These are phyloP conservation scores for Ptilonorhynchus violaceus DNA, from an alignment of 2,113 vertebrate species.

Conservation along the genomic window DNA sequence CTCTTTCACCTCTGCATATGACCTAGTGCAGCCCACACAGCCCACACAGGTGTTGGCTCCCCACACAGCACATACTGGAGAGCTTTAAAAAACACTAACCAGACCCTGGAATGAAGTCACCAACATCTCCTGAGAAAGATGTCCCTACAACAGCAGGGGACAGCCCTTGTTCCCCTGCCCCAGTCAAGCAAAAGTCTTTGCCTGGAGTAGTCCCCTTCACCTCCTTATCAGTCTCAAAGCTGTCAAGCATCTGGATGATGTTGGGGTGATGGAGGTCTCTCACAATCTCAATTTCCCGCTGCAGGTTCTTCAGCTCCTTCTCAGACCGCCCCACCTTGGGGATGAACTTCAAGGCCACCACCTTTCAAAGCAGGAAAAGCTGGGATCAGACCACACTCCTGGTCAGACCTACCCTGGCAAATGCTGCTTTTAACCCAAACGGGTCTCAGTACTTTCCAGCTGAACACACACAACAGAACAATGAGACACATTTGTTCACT, in stretches of 20 bases:
- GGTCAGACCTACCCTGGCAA: neutral
- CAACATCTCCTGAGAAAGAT: neutral
- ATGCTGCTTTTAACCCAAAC: neutral
- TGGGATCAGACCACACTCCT: neutral
- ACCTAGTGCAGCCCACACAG: neutral
- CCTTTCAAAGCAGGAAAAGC: conserved; percentile 65
- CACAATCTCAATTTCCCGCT: conserved; percentile 93
- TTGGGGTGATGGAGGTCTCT: conserved; percentile 89
- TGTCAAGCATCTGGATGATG: conserved; percentile 92
- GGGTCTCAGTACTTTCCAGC: neutral
- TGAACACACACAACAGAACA: neutral
- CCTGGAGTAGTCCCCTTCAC: conserved; percentile 45
- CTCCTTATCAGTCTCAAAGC: conserved; percentile 92
- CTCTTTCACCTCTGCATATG: neutral
- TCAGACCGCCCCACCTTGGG: conserved; percentile 89
- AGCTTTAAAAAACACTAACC: neutral
- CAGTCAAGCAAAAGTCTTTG: neutral
- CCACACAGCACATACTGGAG: neutral
- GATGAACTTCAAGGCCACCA: conserved; percentile 96
- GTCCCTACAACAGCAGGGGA: neutral
- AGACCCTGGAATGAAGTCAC: neutral
- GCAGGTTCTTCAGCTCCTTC: conserved; percentile 88
- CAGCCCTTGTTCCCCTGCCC: neutral
- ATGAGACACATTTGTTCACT: neutral
- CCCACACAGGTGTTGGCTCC: neutral